phyloP scores from a whole-genome alignment of 2,888 invertebrate species.

The Coronaproctus castanopsis region DNA sequence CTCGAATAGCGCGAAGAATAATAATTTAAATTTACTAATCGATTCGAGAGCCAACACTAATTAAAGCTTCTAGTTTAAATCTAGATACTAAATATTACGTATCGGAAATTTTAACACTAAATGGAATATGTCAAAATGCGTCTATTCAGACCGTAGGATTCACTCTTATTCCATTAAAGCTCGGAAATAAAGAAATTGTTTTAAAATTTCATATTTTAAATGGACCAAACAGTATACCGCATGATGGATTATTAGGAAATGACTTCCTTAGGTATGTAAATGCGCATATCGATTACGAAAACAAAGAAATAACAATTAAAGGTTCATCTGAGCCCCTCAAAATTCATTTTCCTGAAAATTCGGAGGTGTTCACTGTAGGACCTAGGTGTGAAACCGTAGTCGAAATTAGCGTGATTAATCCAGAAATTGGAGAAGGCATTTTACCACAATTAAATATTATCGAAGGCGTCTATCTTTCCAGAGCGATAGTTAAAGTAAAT shows the following conservation, averaged over 20 bases:
- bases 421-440: too few relatives aligned
- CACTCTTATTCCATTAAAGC: background rate
- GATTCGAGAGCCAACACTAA: background rate
- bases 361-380: too few relatives aligned
- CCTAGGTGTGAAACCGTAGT: too few relatives aligned
- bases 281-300: background rate
- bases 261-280: background rate
- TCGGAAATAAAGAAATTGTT: background rate
- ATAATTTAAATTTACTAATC: background rate
- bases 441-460: too few relatives aligned
- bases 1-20: background rate
- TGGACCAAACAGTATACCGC: background rate
- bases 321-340: background rate
- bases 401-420: too few relatives aligned
- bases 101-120: background rate
- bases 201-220: background rate
- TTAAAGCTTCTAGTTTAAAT: background rate
- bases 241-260: constrained; percentile 2
- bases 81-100: background rate
- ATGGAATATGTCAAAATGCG: background rate
- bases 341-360: too few relatives aligned
- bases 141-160: background rate
- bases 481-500: too few relatives aligned
- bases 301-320: background rate
- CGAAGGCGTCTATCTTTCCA: too few relatives aligned